Conservation (phyloP, 2,888 invertebrate species). For the Drosophila paramelanica region DNA sequence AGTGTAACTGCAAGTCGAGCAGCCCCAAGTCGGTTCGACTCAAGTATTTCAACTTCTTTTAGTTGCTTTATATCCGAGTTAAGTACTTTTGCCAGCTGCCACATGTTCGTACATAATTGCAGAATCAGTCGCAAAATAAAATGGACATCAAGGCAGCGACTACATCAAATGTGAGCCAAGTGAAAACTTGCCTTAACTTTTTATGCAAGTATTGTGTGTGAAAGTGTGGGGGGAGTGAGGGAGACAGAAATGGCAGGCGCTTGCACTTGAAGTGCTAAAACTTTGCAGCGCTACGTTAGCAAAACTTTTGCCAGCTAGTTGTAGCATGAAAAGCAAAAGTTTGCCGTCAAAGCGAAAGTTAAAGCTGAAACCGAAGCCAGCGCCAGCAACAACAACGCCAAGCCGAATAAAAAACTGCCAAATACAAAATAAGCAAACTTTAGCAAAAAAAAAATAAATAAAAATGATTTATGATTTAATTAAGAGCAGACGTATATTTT, state of each 20-base stretch:
- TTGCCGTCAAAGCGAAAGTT: slow-evolving; percentile 76
- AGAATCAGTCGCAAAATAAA: slow-evolving; percentile 72
- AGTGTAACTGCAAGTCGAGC: background rate
- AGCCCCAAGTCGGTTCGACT: background rate
- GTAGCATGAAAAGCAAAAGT: slow-evolving; percentile 76
- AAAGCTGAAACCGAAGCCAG: slow-evolving; percentile 47
- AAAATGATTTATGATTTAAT: background rate
- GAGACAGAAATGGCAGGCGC: slow-evolving; percentile 20
- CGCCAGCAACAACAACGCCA: slow-evolving; percentile 23
- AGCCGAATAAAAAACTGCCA: slow-evolving; percentile 15
- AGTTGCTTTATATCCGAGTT: slow-evolving; percentile 15
- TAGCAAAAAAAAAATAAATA: slow-evolving; percentile 2
- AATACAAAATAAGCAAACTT: slow-evolving; percentile 3
- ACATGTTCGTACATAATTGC: slow-evolving; percentile 62
- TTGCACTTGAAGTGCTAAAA: slow-evolving; percentile 77
- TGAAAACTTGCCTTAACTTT: slow-evolving; percentile 67
- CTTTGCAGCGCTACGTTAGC: slow-evolving; percentile 65
- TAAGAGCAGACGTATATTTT: too few relatives aligned
- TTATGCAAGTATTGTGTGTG: slow-evolving; percentile 38
- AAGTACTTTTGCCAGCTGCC: slow-evolving; percentile 37
- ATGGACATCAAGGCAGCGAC: slow-evolving; percentile 73
- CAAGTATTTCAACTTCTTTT: slow-evolving; percentile 32
- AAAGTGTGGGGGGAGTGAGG: background rate
- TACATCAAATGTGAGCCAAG: slow-evolving; percentile 69
- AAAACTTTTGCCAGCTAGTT: slow-evolving; percentile 63